phyloP scores from a whole-genome alignment of 2,888 invertebrate species.

The Caenorhabditis japonica region DNA sequence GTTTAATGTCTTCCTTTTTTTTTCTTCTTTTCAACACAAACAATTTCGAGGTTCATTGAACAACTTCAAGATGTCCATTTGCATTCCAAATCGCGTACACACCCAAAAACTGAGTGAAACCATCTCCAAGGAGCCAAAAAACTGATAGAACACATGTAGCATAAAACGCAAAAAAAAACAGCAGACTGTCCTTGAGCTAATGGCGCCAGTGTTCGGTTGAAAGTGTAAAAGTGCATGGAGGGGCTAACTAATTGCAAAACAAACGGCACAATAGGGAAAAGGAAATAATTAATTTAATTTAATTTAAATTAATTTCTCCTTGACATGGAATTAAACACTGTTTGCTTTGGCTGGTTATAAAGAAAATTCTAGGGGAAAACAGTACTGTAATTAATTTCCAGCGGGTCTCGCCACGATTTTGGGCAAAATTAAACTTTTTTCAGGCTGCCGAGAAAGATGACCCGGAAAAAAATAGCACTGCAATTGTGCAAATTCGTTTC shows the following conservation, averaged over 20 bases:
- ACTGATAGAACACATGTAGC: not conserved
- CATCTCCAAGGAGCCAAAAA: not conserved
- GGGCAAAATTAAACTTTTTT: constrained; percentile 9
- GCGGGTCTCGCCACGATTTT: too few species aligned
- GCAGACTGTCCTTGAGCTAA: constrained; percentile 30
- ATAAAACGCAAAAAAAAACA: constrained; percentile 1
- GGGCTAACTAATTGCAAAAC: constrained; percentile 21
- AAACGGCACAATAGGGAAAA: not conserved
- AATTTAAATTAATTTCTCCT: too few species aligned
- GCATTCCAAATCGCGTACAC: constrained; percentile 6
- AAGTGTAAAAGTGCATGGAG: constrained; percentile 18
- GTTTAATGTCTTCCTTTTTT: constrained; percentile 5
- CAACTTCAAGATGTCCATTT: constrained; percentile 33
- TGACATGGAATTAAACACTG: too few species aligned
- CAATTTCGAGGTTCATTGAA: constrained; percentile 47
- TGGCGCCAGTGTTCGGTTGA: constrained; percentile 20
- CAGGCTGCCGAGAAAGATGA: constrained; percentile 70
- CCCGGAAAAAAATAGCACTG: constrained; percentile 66
- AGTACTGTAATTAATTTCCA: too few species aligned
- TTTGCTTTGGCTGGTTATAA: too few species aligned
- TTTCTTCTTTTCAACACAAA: too few species aligned
- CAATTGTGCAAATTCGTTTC: constrained; percentile 61
- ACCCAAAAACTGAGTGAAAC: constrained; percentile 15
- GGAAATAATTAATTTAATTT: too few species aligned
- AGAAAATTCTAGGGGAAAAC: too few species aligned